Evolutionary conservation across 2,888 invertebrate species (phyloP).

Genomic region (Erebia palarica): DNA sequence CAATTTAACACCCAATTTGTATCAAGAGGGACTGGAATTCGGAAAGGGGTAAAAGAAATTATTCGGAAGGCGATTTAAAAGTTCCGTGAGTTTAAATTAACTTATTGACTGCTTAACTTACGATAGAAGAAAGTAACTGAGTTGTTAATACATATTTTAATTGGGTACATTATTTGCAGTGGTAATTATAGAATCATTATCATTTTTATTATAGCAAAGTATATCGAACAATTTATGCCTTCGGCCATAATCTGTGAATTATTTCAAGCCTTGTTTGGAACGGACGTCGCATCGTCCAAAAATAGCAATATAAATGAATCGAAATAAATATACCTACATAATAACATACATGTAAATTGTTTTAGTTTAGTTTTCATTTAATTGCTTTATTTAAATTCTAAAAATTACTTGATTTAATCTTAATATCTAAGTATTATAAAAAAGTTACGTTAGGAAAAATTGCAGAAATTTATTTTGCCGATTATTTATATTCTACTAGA

Average conservation of each 20-base stretch:
- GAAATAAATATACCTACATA: background rate
- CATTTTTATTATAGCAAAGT: no score
- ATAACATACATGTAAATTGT: background rate
- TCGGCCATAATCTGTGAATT: no score
- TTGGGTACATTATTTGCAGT: background rate
- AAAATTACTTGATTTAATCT: no score
- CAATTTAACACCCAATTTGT: conserved; percentile 76
- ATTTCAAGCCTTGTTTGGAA: no score
- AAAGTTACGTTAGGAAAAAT: no score
- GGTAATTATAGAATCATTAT: background rate
- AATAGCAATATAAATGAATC: no score
- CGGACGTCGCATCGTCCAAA: no score
- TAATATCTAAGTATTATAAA: no score
- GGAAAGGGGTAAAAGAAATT: conserved; percentile 41
- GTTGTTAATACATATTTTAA: background rate
- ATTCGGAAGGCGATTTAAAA: conserved; percentile 32
- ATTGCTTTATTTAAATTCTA: background rate
- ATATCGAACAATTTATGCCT: no score
- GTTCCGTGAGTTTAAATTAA: conserved; percentile 35
- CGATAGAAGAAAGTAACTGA: background rate
- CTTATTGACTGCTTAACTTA: conserved; percentile 28
- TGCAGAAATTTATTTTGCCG: no score
- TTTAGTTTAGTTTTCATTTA: no score
- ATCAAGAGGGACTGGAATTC: conserved; percentile 46
- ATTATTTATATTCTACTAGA: no score